Evolutionary conservation across 2,888 invertebrate genomes (phyloP).

Genomic region (Tryphoninae sp.): DNA sequence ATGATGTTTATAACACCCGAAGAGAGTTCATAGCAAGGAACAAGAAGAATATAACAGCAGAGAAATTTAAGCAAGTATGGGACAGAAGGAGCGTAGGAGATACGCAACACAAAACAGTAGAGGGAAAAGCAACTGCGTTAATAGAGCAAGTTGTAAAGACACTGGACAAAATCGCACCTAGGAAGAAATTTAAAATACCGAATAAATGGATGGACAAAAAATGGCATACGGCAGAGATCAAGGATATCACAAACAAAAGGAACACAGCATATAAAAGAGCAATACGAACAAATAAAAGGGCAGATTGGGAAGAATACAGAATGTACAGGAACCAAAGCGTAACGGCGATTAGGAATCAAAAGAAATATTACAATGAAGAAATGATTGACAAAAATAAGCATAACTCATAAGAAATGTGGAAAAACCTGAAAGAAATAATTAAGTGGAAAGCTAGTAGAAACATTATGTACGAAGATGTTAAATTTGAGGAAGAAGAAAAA

Average conservation of each 20-base stretch:
- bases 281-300: not conserved
- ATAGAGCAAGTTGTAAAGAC: not conserved
- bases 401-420: constrained; percentile 36
- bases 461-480: not conserved
- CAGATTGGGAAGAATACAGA: constrained; percentile 16
- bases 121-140: not conserved
- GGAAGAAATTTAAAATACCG: too few relatives aligned
- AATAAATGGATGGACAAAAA: too few relatives aligned
- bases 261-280: constrained; percentile 7
- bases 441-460: not conserved
- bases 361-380: constrained; percentile 13
- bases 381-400: constrained; percentile 19
- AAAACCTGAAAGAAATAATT: constrained; percentile 32
- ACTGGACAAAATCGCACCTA: constrained; percentile 7
- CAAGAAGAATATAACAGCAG: too few relatives aligned
- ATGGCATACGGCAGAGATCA: too few relatives aligned
- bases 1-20: too few relatives aligned
- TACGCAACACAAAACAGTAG: not conserved
- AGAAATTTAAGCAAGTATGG: too few relatives aligned
- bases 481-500: constrained; percentile 19
- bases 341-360: constrained; percentile 2
- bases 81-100: not conserved
- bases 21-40: too few relatives aligned
- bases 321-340: constrained; percentile 12
- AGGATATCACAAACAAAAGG: too few relatives aligned